Evolutionary conservation across 2,113 vertebrate species (phyloP).

Genomic region (Megaceryle maxima): DNA sequence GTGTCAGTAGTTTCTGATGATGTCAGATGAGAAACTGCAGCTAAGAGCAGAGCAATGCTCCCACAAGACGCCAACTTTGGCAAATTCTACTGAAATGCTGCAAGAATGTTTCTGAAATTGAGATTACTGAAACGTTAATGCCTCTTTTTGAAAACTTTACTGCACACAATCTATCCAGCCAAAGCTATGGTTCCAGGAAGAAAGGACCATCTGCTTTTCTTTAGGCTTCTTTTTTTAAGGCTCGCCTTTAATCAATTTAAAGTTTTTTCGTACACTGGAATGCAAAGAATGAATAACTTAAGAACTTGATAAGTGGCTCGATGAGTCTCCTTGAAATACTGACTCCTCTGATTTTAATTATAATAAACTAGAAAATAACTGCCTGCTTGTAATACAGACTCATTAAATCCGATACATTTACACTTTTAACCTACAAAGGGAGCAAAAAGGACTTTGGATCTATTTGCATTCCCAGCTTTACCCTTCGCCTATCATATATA

Average conservation of each 20-base stretch:
- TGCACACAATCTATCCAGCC: conserved; percentile 38
- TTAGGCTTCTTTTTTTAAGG: background rate
- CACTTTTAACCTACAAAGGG: conserved; percentile 18
- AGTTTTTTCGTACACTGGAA: background rate
- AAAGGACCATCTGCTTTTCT: conserved; percentile 42
- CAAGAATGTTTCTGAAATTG: conserved; percentile 48
- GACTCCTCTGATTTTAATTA: background rate
- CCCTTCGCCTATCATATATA: background rate
- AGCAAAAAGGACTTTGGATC: background rate
- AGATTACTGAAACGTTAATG: conserved; percentile 37
- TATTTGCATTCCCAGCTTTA: background rate
- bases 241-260: conserved; percentile 18
- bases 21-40: conserved; percentile 54
- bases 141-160: conserved; percentile 23
- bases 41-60: background rate
- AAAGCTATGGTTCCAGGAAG: conserved; percentile 28
- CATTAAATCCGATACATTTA: conserved; percentile 33
- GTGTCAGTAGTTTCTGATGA: conserved; percentile 24
- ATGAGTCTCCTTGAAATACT: background rate
- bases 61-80: background rate
- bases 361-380: conserved; percentile 13
- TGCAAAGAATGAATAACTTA: conserved; percentile 23
- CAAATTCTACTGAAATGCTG: background rate
- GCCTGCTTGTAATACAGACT: background rate
- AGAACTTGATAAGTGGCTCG: background rate